These are phyloP conservation scores for Lithophane semibrunnea DNA, from an alignment of 2,888 invertebrate genomes.

Conservation along the genomic window DNA sequence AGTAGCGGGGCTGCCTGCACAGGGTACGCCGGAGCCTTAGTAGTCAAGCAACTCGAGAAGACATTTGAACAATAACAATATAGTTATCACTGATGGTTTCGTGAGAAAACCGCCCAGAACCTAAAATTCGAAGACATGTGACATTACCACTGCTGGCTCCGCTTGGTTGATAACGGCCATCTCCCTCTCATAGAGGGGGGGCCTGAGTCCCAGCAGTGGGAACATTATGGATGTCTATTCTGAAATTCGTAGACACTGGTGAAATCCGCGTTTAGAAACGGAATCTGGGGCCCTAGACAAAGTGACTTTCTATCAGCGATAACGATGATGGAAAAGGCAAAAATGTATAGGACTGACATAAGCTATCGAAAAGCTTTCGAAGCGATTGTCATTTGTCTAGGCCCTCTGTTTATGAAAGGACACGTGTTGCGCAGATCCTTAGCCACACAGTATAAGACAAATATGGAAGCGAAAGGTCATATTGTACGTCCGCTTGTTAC, in stretches of 20 bases:
- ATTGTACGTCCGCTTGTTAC: constrained; percentile 23
- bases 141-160: no score
- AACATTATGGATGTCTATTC: not conserved
- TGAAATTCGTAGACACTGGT: not conserved
- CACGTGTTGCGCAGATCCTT: not conserved
- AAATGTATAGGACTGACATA: no score
- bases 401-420: not conserved
- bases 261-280: constrained; percentile 1
- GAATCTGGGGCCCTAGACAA: not conserved
- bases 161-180: no score
- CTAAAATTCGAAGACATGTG: not conserved
- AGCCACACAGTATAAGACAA: not conserved
- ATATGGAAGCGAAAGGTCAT: constrained; percentile 31
- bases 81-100: not conserved
- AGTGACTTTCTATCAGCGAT: no score
- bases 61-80: no score
- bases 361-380: no score
- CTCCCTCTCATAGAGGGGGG: not conserved
- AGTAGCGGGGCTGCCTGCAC: no score
- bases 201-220: not conserved
- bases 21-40: no score
- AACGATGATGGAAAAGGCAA: no score
- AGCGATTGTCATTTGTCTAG: no score
- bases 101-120: not conserved
- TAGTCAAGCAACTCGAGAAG: no score